A percentile compares a stretch with the other conserved stretches of the same genome.
These are phyloP conservation scores for Fulica atra DNA, from an alignment of 2,113 vertebrate genomes.

Conservation along the genomic window DNA sequence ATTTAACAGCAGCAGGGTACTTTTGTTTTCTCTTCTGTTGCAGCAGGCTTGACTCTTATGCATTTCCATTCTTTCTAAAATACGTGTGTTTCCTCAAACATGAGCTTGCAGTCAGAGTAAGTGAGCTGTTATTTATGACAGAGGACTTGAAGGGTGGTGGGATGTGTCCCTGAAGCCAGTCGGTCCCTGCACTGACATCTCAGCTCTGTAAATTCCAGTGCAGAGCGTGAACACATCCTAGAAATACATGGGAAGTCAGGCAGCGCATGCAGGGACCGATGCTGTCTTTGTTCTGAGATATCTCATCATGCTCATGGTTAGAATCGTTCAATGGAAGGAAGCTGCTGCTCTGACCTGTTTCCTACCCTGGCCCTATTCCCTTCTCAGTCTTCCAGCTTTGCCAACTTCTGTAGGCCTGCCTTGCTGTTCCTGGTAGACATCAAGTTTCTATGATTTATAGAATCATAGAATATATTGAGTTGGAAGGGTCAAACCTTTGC, in stretches of 20 bases:
- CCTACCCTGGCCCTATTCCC: neutral
- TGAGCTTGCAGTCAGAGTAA: neutral
- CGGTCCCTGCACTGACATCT: rapidly evolving
- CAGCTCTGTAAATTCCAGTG: neutral
- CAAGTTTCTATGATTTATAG: neutral
- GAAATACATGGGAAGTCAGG: neutral
- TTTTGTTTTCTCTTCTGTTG: neutral
- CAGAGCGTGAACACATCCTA: neutral
- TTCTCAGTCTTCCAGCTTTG: neutral
- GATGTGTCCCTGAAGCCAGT: neutral
- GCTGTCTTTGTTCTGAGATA: neutral
- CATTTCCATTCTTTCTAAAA: neutral
- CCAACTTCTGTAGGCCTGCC: neutral
- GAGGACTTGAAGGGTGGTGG: neutral
- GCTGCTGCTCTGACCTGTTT: neutral
- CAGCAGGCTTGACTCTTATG: neutral
- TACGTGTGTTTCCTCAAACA: neutral
- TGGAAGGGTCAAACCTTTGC: neutral
- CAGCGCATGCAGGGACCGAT: rapidly evolving
- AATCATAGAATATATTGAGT: too few relatives aligned
- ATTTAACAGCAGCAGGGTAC: neutral
- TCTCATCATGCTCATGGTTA: neutral
- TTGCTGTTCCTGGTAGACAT: neutral
- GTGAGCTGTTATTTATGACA: neutral
- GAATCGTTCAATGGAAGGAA: neutral